Evolutionary conservation across 2,888 invertebrate species (phyloP).

Genomic region (Belgica antarctica): DNA sequence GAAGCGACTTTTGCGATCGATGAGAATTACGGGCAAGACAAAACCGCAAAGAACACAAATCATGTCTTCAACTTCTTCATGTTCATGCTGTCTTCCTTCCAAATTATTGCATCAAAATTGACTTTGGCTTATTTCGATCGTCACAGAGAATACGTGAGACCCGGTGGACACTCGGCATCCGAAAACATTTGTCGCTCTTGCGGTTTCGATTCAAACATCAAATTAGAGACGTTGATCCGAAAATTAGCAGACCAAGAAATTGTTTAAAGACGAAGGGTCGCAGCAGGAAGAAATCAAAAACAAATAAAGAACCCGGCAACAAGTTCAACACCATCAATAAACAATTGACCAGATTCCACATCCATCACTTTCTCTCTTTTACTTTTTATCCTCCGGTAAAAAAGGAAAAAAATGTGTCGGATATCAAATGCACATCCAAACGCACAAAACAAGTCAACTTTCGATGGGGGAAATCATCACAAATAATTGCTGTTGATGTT

Average conservation of each 20-base stretch:
- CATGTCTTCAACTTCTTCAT: constrained; percentile 4
- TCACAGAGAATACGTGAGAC: background rate
- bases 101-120: constrained; percentile 19
- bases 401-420: constrained; percentile 27
- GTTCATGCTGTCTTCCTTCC: constrained; percentile 12
- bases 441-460: too few relatives aligned
- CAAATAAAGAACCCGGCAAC: constrained; percentile 34
- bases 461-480: constrained; percentile 26
- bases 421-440: constrained; percentile 34
- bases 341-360: constrained; percentile 29
- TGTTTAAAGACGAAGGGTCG: too few relatives aligned
- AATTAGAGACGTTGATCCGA: background rate
- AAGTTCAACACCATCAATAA: constrained; percentile 37
- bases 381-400: background rate
- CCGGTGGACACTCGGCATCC: background rate
- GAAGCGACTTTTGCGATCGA: background rate
- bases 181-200: background rate
- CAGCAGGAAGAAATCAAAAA: too few relatives aligned
- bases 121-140: background rate
- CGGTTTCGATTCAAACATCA: background rate
- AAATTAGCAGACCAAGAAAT: background rate
- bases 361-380: background rate
- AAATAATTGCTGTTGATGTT: constrained; percentile 44
- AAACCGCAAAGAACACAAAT: constrained; percentile 37
- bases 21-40: constrained; percentile 13